Base-by-base conservation (phyloP, 2,113 vertebrate species). In the Chloebia gouldiae region DNA sequence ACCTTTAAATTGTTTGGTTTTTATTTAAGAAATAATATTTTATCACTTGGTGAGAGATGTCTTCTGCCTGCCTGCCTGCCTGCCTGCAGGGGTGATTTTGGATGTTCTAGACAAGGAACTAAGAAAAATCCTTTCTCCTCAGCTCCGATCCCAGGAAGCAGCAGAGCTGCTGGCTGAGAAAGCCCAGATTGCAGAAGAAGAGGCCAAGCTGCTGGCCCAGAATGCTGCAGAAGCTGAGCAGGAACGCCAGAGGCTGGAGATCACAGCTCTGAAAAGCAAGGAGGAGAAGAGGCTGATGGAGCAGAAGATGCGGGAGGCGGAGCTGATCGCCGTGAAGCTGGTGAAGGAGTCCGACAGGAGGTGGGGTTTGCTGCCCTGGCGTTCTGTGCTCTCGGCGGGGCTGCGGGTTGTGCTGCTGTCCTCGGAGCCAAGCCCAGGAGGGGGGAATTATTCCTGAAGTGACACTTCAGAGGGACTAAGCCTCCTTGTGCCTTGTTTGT, bases 291-390 rank as follows among this genome's bases (percentile, higher is more conserved):
- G 98, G 28, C 97, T 99, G 96, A 99, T 99, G 98, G 99, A 99
- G 97, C 99, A 99, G 97, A 99, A 99, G 98, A 99, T 99, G 98
- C 97, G 98, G 84, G 99, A 99, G 96, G 98, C 99, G 4, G 99
- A 99, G 96, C 97, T 98, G 90, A 98, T 99, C n/a, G 98, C 99
- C 1, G 98, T 99, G 91, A 99, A 99, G 92, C 98, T 99, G 95
- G 98, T 99, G 96, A 98, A 99, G 97, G 99, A 99, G 88, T 99
- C 99, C 0, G 99, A 99, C 94, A 97, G 98, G 53, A 99, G 99
- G 99, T 99, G 30, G 83, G 94, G 3, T 59, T 31, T 57, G 25
- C 53, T 68, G 6, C 35, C 12, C 30, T 1, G 22, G 18, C 42
- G 1, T 50, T 22, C 5, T 16, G 27, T 39, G 64, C 33, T 59